phyloP scores from a whole-genome alignment of 2,113 vertebrate species.

The Eptesicus fuscus region DNA sequence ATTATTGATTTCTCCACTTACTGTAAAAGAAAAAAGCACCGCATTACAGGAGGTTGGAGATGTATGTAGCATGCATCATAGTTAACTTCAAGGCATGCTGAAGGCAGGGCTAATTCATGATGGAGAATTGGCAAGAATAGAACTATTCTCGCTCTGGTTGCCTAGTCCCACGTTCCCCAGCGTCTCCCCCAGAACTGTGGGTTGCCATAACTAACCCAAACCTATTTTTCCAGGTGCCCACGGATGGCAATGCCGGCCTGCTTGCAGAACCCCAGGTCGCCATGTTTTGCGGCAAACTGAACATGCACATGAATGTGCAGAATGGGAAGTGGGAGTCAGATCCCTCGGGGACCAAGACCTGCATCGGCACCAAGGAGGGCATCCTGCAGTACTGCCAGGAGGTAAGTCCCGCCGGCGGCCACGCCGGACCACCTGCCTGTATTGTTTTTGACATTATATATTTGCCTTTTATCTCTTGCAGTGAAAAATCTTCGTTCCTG shows the following conservation, averaged over 20 bases:
- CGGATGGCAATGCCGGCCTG: constrained; percentile 92
- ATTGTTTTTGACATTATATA: background rate
- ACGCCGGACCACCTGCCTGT: rapidly evolving
- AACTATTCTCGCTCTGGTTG: background rate
- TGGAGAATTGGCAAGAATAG: background rate
- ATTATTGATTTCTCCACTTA: background rate
- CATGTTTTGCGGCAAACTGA: constrained; percentile 98
- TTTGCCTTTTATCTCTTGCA: background rate
- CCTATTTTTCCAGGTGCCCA: constrained; percentile 86
- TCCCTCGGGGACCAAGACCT: constrained; percentile 91
- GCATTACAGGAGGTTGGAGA: background rate
- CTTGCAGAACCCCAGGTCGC: constrained; percentile 97
- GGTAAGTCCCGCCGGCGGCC: constrained; percentile 75
- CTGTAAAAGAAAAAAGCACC: background rate
- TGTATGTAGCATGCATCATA: background rate
- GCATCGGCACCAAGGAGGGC: constrained; percentile 94
- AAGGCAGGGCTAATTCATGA: background rate
- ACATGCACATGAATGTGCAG: constrained; percentile 99
- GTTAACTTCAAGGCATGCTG: background rate
- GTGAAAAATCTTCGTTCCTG: background rate
- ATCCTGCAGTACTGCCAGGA: constrained; percentile 98
- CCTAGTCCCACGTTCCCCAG: background rate
- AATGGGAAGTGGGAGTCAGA: constrained; percentile 96
- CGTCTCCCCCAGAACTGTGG: background rate
- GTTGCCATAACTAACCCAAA: background rate